phyloP scores from a whole-genome alignment of 2,888 invertebrate genomes.

The Chloroclystis v-ata region DNA sequence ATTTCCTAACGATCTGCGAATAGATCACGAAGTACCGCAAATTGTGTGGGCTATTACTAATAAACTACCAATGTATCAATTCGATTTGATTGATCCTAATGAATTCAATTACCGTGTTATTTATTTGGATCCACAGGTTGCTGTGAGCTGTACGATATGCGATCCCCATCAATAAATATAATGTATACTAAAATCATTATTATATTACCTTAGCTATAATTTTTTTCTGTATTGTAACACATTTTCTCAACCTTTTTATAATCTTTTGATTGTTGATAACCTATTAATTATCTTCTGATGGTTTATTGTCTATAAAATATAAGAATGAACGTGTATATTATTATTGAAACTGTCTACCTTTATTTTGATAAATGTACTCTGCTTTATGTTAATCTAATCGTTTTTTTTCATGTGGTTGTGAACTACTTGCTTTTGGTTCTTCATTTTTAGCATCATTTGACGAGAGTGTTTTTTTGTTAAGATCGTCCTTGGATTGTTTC shows the following conservation, averaged over 20 bases:
- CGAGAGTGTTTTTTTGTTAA: neutral
- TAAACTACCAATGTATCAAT: conserved; percentile 85
- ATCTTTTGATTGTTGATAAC: too few relatives aligned
- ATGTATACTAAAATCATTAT: too few relatives aligned
- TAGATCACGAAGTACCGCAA: conserved; percentile 84
- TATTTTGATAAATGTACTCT: neutral
- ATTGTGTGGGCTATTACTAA: conserved; percentile 88
- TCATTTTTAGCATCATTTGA: neutral
- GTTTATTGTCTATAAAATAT: too few relatives aligned
- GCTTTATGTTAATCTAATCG: too few relatives aligned
- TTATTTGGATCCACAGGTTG: conserved; percentile 80
- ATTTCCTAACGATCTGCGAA: conserved; percentile 88
- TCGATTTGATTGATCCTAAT: conserved; percentile 80
- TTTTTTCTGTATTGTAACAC: too few relatives aligned
- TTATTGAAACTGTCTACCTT: too few relatives aligned
- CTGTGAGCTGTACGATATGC: conserved; percentile 82
- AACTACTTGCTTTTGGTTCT: conserved; percentile 1
- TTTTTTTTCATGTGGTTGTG: neutral
- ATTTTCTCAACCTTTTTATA: too few relatives aligned
- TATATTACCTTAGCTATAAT: too few relatives aligned
- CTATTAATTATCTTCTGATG: too few relatives aligned
- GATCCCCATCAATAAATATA: too few relatives aligned
- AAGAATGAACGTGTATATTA: too few relatives aligned
- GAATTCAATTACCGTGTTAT: conserved; percentile 86
- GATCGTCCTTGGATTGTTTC: neutral